phyloP scores from a whole-genome alignment of 2,797 vertebrate genomes.

The Tapirus indicus region DNA sequence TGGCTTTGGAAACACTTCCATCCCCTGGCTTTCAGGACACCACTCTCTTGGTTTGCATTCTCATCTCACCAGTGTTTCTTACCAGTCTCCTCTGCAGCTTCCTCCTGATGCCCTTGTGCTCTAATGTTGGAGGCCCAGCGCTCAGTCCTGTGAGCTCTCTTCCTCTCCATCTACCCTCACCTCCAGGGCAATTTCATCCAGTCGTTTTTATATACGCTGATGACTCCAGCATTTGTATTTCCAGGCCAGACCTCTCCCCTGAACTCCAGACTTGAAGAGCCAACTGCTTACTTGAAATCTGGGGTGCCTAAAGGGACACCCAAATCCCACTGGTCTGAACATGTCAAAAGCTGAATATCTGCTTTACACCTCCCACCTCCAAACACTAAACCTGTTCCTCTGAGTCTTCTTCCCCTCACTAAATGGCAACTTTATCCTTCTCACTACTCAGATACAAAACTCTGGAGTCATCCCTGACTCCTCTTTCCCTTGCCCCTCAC shows the following conservation, averaged over 20 bases:
- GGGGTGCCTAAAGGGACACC: neutral
- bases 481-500: neutral
- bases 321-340: neutral
- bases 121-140: rapidly evolving
- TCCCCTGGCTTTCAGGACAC: neutral
- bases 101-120: neutral
- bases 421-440: neutral
- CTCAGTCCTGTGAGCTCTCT: neutral
- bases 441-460: neutral
- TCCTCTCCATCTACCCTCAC: neutral
- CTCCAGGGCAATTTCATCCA: neutral
- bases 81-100: neutral
- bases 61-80: neutral
- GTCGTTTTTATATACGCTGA: neutral
- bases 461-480: neutral
- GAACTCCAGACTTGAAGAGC: neutral
- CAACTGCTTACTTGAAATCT: neutral
- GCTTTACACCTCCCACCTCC: neutral
- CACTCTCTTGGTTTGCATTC: neutral
- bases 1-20: neutral
- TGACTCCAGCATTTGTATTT: neutral
- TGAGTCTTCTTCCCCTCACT: neutral
- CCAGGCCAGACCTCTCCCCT: neutral
- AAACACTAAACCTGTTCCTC: neutral
- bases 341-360: neutral